Base-by-base conservation (phyloP, 2,797 vertebrate species). In the Melopsittacus undulatus region DNA sequence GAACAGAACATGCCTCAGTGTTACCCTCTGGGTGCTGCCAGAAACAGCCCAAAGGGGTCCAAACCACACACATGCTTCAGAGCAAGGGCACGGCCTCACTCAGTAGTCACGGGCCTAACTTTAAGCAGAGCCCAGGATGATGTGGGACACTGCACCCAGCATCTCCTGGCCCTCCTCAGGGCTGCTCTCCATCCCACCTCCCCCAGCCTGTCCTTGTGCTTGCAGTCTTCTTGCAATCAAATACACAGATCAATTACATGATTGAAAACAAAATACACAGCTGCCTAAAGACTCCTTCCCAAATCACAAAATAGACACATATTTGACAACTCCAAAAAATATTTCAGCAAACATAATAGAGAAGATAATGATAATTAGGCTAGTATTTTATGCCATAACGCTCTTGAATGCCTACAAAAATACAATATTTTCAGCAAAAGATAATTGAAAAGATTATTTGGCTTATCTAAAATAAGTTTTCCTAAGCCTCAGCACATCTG, bases 401-500 rank as follows among this genome's bases (percentile, higher is more conserved):
- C 67, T 90, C 84, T 92, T 81, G 85, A 96, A 95, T 95, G 94
- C 83, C 66, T 45, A 83, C 52, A 87, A 90, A 97, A 97, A 95
- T 72, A 92, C 91, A 96, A 91, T 96, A 94, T 97, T 97, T 97
- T 94, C 95, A 92, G 92, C 81, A 77, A 90, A 96, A 94, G 92
- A 97, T 97, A 95, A 97, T 85, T 96, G 95, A 96, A 97, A 95
- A 97, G 95, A 96, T 97, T 97, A 96, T 97, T 96, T 93, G 82
- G 90, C 93, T 97, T 97, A 97, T 96, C 96, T 97, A 94, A 97
- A 97, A 96, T 95, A 97, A 94, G 64, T 94, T 96, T 87, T 77
- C 20, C 87, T 87, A 74, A 92, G 92, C 73, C 91, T 96, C 94
- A 78, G 91, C 92, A 97, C 88, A 96, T 96, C 94, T 95, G 88